These are phyloP conservation scores for Ooceraea biroi DNA, from an alignment of 1,140 invertebrate genomes.

Conservation along the genomic window DNA sequence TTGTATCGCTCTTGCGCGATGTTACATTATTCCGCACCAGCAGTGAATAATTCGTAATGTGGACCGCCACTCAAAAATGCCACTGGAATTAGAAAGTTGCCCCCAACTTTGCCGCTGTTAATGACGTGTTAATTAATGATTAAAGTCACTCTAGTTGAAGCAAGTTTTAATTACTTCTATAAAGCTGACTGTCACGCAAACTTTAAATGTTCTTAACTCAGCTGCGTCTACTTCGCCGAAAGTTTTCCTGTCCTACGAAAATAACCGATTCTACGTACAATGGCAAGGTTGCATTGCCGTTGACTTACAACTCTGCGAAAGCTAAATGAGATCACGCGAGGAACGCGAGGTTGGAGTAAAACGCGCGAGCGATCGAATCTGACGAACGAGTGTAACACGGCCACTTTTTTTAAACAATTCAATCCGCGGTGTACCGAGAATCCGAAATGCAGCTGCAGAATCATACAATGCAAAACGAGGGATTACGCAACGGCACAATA, in stretches of 20 bases:
- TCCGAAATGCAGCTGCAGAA: neutral
- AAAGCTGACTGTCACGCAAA: constrained; percentile 47
- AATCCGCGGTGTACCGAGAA: neutral
- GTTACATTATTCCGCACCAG: neutral
- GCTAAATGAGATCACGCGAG: neutral
- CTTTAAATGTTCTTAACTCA: constrained; percentile 52
- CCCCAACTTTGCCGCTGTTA: constrained; percentile 9
- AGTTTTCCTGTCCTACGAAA: constrained; percentile 11
- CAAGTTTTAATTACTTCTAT: constrained; percentile 66
- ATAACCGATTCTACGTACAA: constrained; percentile 19
- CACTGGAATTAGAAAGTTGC: constrained; percentile 62
- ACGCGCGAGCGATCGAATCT: neutral
- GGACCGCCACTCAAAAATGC: neutral
- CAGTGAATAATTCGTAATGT: constrained; percentile 20
- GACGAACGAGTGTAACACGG: neutral
- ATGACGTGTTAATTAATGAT: constrained; percentile 68
- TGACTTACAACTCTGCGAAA: neutral
- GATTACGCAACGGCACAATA: constrained; percentile 35
- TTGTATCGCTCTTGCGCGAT: neutral
- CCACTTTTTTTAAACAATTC: neutral
- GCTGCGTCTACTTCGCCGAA: constrained; percentile 5
- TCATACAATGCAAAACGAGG: constrained; percentile 33
- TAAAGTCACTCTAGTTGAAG: constrained; percentile 50
- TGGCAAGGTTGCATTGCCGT: neutral
- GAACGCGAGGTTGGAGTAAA: neutral